phyloP scores from a whole-genome alignment of 2,888 invertebrate genomes.

The Machimus atricapillus region DNA sequence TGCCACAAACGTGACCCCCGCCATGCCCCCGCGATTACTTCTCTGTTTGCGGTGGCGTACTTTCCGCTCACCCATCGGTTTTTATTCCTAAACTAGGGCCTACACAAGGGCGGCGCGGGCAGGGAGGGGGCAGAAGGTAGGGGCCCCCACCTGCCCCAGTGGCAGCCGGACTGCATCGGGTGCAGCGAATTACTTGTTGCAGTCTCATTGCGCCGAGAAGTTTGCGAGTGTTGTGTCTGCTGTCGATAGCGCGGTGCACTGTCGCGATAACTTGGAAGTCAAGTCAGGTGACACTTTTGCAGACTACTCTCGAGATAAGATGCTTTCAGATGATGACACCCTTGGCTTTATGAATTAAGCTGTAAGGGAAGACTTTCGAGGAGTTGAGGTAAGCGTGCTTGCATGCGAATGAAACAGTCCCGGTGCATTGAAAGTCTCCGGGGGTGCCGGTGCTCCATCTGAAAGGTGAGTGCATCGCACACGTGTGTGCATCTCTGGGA shows the following conservation, averaged over 20 bases:
- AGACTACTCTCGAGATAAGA: constrained; percentile 30
- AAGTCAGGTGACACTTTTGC: constrained; percentile 31
- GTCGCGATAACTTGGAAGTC: constrained; percentile 12
- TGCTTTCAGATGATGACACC: constrained; percentile 34
- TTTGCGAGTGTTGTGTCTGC: neutral
- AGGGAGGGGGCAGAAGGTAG: neutral
- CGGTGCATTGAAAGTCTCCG: neutral
- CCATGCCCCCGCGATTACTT: neutral
- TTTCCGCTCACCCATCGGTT: neutral
- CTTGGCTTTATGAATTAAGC: constrained; percentile 33
- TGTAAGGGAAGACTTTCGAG: constrained; percentile 21
- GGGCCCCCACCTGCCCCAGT: neutral
- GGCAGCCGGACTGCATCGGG: neutral
- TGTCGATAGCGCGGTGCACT: neutral
- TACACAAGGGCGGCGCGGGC: neutral
- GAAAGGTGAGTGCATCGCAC: constrained; percentile 8
- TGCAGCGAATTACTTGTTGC: neutral
- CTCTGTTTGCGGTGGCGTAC: neutral
- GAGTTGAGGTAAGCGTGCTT: constrained; percentile 22
- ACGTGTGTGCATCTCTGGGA: neutral
- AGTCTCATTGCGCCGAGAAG: neutral
- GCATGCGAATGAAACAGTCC: neutral
- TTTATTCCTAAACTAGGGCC: neutral
- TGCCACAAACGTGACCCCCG: neutral
- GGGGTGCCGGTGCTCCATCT: neutral